These are phyloP conservation scores for Anagrus nilaparvatae DNA, from an alignment of 1,140 invertebrate species.

Conservation along the genomic window DNA sequence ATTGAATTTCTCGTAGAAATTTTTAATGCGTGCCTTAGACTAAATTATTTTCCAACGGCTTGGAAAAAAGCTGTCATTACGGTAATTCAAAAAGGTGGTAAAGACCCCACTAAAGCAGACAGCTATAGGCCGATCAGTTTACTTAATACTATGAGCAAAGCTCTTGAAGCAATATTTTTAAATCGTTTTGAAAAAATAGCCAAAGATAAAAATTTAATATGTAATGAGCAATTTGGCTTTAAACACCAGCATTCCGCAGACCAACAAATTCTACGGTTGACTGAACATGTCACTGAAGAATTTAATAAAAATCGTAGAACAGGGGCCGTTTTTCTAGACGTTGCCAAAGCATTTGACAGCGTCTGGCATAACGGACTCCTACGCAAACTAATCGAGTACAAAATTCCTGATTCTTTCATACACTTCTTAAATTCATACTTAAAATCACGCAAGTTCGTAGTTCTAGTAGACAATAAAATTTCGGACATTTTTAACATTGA, in stretches of 20 bases:
- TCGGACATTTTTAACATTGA: neutral
- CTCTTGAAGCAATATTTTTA: slow-evolving; percentile 6
- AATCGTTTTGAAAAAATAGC: neutral
- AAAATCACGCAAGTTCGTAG: neutral
- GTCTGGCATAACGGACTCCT: neutral
- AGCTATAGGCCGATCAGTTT: slow-evolving; percentile 11
- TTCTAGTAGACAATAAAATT: neutral
- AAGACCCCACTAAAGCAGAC: neutral
- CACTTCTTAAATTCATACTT: neutral
- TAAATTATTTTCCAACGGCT: neutral
- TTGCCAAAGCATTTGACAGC: neutral
- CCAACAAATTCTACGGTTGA: slow-evolving; percentile 7
- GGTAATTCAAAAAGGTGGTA: slow-evolving; percentile 4
- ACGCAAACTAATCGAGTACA: neutral
- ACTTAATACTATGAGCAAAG: slow-evolving; percentile 6
- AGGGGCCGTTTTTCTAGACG: too few species aligned
- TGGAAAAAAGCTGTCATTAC: slow-evolving; percentile 11
- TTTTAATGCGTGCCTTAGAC: neutral
- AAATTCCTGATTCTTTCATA: neutral
- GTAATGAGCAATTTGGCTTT: slow-evolving; percentile 1
- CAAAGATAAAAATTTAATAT: neutral
- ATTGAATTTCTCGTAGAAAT: neutral
- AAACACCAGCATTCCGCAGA: neutral
- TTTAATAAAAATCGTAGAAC: neutral
- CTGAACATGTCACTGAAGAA: slow-evolving; percentile 1